Base-by-base conservation (phyloP, 2,113 vertebrate genomes). In the Pagrus major region DNA sequence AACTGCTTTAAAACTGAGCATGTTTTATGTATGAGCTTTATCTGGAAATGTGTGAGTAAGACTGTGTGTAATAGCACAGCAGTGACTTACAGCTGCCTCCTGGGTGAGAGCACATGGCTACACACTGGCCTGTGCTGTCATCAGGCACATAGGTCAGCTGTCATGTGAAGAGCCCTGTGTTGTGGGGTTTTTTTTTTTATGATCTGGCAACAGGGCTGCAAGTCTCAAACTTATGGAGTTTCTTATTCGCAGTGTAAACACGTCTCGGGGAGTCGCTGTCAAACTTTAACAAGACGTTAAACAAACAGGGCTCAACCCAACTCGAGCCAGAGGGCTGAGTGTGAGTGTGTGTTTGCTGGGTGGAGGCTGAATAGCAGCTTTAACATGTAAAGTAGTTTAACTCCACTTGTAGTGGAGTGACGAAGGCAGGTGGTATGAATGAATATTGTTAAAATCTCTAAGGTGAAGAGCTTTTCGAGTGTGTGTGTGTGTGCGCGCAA, bases 31-130 rank as follows among this genome's bases (percentile, higher is more conserved):
- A 63, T 84, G 80, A 78, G 55, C 31, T 59, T 37, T 73, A 2
- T 35, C 44, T 75, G 73, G n/a, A 78, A 64, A 55, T 56, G 46
- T 78, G 55, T 89, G 78, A 86, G 66, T 91, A 74, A 86, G 71
- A 31, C 31, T 37, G 60, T 70, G 58, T 76, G 78, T 75, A 66
- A 68, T 61, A 65, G 37, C 56, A 56, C 27, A 58, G 64, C 65
- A 27, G 37, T 88, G 80, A 71, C 82, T 75, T n/a, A n/a, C n/a
- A n/a, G 14, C 51, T 51, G 60, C 46, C 42, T 25, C 23, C 27
- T 76, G 76, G 72, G 78, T 77, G 60, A 71, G 14, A 88, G 84
- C 87, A 87, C 90, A 88, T 90, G 89, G 85, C 68, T 61, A 74
- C 81, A 84, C 86, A 85, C 85, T 74, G 70, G 37, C 49, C 71